Conservation (phyloP, 2,797 vertebrate species). For the Gymnothorax javanicus region DNA sequence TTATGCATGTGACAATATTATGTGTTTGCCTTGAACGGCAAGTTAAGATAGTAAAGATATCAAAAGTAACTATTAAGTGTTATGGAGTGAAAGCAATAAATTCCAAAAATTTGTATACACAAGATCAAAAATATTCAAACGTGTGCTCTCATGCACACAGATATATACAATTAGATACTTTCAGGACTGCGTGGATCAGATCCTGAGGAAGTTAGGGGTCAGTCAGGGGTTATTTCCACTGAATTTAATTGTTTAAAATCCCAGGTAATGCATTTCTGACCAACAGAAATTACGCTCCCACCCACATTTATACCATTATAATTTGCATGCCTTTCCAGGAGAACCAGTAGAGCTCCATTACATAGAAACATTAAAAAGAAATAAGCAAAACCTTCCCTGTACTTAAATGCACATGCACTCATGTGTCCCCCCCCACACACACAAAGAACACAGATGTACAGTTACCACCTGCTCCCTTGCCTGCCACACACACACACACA, state of each 20-base stretch:
- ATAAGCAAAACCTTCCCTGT: slow-evolving; percentile 49
- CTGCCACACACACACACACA: slow-evolving; percentile 29
- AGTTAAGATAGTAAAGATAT: neutral
- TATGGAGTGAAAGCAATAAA: neutral
- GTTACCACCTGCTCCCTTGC: neutral
- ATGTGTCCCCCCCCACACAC: neutral
- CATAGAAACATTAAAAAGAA: neutral
- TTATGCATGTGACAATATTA: no score
- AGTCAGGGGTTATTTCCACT: slow-evolving; percentile 51
- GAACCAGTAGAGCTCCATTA: neutral
- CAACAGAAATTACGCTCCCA: neutral
- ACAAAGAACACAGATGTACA: slow-evolving; percentile 42
- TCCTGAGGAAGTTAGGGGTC: neutral
- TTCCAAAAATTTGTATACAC: neutral
- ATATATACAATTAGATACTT: neutral
- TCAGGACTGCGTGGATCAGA: neutral
- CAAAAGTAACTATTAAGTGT: neutral
- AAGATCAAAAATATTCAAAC: slow-evolving; percentile 49
- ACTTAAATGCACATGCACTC: slow-evolving; percentile 47
- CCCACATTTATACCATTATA: neutral
- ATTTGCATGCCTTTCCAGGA: slow-evolving; percentile 8
- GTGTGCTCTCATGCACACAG: neutral
- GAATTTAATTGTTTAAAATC: slow-evolving; percentile 58
- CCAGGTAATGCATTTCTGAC: neutral
- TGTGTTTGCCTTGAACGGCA: no score